Conservation (phyloP, 2,797 vertebrate genomes). For the Corythornis leucogaster region DNA sequence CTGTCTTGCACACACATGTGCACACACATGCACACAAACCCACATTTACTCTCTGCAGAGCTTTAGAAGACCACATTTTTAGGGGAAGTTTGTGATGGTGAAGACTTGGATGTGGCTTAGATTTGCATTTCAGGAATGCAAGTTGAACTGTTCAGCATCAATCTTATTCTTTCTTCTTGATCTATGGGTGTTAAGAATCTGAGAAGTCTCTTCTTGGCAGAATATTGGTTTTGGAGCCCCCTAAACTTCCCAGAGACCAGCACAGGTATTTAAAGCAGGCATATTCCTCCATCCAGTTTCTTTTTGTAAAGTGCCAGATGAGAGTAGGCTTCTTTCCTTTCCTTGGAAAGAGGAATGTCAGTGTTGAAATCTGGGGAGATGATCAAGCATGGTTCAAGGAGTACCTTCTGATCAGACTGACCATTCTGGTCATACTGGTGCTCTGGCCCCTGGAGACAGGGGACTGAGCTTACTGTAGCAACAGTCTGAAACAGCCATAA, state of each 20-base stretch:
- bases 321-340: background rate
- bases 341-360: background rate
- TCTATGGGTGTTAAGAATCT: background rate
- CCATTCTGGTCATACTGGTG: background rate
- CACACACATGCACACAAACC: background rate
- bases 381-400: background rate
- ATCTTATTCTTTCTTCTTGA: background rate
- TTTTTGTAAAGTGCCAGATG: background rate
- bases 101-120: background rate
- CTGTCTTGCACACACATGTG: background rate
- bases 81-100: background rate
- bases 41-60: background rate
- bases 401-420: background rate
- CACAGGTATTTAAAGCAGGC: background rate
- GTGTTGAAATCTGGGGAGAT: background rate
- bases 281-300: background rate
- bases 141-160: background rate
- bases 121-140: background rate
- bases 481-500: background rate
- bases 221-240: background rate
- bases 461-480: background rate
- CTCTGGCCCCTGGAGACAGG: background rate
- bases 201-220: background rate
- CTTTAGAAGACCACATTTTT: background rate
- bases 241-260: background rate